phyloP scores from a whole-genome alignment of 2,113 vertebrate species.

The Amphiprion ocellaris region DNA sequence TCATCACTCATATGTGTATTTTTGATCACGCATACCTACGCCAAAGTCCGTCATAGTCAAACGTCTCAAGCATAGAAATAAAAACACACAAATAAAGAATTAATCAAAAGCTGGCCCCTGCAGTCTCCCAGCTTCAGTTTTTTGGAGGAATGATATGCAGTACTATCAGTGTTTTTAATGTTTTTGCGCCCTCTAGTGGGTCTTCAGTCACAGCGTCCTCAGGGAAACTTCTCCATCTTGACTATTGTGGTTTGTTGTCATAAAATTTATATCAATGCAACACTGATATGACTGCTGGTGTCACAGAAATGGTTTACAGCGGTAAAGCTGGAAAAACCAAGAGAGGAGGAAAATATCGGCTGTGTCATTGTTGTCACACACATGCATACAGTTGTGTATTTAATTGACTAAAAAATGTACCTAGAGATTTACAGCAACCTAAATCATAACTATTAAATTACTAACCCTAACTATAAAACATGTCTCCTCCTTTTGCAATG shows the following conservation, averaged over 20 bases:
- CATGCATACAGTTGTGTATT: too few relatives aligned
- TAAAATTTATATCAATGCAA: constrained; percentile 19
- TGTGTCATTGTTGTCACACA: too few relatives aligned
- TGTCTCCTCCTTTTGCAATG: too few relatives aligned
- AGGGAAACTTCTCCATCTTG: background rate
- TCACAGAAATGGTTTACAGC: constrained; percentile 17
- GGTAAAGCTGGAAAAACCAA: background rate
- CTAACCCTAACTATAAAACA: too few relatives aligned
- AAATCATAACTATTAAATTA: too few relatives aligned
- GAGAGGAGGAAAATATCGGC: background rate
- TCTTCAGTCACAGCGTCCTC: background rate
- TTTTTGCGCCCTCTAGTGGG: constrained; percentile 68
- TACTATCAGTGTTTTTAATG: constrained; percentile 23
- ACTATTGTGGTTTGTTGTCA: constrained; percentile 12
- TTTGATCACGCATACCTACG: background rate
- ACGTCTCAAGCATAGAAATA: background rate
- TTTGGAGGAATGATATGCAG: background rate
- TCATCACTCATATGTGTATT: background rate
- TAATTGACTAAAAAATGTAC: too few relatives aligned
- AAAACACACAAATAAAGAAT: background rate
- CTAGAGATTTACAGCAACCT: too few relatives aligned
- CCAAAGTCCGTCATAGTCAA: background rate
- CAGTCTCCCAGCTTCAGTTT: constrained; percentile 2
- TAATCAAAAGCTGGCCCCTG: background rate
- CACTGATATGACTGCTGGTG: constrained; percentile 20